Percentiles rank a stretch among this genome's conserved stretches.
Conservation (phyloP, 2,113 vertebrate species). For the Vidua chalybeata region DNA sequence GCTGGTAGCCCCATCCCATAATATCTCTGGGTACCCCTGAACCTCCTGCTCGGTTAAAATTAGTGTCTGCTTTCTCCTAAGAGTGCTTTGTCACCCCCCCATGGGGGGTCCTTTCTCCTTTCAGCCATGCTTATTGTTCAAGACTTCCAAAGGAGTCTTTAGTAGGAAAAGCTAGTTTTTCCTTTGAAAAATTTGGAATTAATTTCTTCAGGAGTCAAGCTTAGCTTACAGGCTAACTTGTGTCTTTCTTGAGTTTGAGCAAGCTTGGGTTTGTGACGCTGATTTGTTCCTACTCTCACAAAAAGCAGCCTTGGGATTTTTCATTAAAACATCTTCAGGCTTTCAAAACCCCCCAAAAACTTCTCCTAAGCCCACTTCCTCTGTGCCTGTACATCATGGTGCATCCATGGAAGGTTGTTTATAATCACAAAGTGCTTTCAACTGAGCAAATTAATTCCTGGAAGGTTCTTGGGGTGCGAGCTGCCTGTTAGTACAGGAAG, state of each 20-base stretch:
- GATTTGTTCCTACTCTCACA: background rate
- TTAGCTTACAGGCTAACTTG: background rate
- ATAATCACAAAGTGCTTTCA: background rate
- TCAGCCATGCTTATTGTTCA: background rate
- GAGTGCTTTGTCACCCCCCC: background rate
- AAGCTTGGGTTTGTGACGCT: background rate
- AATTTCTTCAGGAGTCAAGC: background rate
- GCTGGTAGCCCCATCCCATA: background rate
- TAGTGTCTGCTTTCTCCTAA: background rate
- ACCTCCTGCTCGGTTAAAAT: background rate
- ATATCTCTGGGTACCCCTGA: background rate
- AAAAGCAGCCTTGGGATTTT: background rate
- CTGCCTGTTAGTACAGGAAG: background rate
- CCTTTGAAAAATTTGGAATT: background rate
- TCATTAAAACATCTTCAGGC: background rate
- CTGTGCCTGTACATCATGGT: accelerated
- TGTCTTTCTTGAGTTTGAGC: background rate
- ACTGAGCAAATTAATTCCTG: background rate
- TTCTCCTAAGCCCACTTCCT: background rate
- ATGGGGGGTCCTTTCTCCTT: background rate
- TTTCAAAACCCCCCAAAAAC: accelerated
- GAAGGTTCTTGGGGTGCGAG: background rate
- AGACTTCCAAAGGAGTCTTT: background rate
- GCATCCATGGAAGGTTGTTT: accelerated
- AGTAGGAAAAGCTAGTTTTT: background rate